A percentile compares a stretch with the other conserved stretches of the same genome.
Evolutionary conservation across 2,797 vertebrate species (phyloP).

Genomic region (Squalus acanthias): DNA sequence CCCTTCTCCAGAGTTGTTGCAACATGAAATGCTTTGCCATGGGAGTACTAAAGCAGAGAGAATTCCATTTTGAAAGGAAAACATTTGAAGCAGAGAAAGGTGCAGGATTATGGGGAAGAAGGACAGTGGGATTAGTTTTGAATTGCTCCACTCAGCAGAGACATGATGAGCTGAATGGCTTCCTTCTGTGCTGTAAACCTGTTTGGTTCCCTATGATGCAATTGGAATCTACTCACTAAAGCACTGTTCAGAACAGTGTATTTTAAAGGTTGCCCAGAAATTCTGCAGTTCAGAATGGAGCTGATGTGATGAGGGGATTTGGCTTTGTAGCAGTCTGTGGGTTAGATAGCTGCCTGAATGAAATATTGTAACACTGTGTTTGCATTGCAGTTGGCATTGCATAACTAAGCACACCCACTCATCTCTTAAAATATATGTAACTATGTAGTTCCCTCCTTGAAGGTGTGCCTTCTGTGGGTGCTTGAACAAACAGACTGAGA

Average conservation of each 20-base stretch:
- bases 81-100: not conserved
- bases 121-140: not conserved
- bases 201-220: not conserved
- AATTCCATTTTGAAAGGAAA: not conserved
- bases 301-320: not conserved
- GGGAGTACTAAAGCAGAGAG: not conserved
- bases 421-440: not conserved
- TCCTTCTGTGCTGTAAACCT: not conserved
- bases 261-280: not conserved
- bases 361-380: not conserved
- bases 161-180: not conserved
- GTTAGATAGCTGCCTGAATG: not conserved
- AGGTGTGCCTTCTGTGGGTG: constrained; percentile 1
- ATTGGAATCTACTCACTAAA: not conserved
- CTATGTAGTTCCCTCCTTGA: constrained; percentile 10
- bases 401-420: not conserved
- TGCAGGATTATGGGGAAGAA: not conserved
- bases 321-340: not conserved
- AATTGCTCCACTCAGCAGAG: not conserved
- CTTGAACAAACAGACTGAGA: constrained; percentile 7
- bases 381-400: not conserved
- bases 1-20: not conserved
- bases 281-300: not conserved
- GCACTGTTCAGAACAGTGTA: not conserved
- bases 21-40: not conserved